A percentile compares a stretch with the other conserved stretches of the same genome.
phyloP scores from a whole-genome alignment of 2,888 invertebrate genomes.

The Kuschelorhynchus macadamiae region DNA sequence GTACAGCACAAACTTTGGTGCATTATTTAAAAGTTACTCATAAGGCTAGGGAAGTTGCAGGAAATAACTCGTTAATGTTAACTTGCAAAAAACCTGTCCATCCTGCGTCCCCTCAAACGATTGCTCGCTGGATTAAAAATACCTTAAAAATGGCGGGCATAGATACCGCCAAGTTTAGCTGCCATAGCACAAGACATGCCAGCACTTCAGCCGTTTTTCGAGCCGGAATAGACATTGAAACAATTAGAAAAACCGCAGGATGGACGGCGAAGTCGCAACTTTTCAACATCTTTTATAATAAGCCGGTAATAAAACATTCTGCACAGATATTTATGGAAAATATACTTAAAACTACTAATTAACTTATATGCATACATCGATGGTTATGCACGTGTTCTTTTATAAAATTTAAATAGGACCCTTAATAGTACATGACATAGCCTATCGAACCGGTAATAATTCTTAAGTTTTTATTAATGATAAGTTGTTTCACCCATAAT shows the following conservation, averaged over 20 bases:
- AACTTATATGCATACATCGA: background rate
- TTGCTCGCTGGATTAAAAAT: constrained; percentile 10
- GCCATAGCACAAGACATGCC: constrained; percentile 16
- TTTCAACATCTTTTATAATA: constrained; percentile 5
- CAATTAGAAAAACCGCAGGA: constrained; percentile 20
- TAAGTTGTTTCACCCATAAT: background rate
- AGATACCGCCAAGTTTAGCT: constrained; percentile 1
- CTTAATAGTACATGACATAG: background rate
- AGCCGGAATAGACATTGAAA: constrained; percentile 8
- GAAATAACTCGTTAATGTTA: constrained; percentile 11
- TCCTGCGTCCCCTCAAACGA: constrained; percentile 11
- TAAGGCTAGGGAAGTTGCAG: background rate
- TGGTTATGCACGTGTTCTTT: no score
- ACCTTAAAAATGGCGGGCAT: constrained; percentile 10
- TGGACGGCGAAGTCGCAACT: constrained; percentile 11
- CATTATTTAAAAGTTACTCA: constrained; percentile 11
- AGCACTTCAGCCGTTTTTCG: constrained; percentile 2
- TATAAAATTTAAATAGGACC: background rate
- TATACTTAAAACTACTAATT: constrained; percentile 3
- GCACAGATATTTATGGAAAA: constrained; percentile 12
- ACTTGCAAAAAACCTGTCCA: constrained; percentile 9
- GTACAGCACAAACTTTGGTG: constrained; percentile 1
- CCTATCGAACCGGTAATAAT: background rate
- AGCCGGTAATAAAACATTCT: constrained; percentile 8
- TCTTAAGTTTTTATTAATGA: background rate